phyloP scores from a whole-genome alignment of 2,888 invertebrate species.

The Candidula unifasciata region DNA sequence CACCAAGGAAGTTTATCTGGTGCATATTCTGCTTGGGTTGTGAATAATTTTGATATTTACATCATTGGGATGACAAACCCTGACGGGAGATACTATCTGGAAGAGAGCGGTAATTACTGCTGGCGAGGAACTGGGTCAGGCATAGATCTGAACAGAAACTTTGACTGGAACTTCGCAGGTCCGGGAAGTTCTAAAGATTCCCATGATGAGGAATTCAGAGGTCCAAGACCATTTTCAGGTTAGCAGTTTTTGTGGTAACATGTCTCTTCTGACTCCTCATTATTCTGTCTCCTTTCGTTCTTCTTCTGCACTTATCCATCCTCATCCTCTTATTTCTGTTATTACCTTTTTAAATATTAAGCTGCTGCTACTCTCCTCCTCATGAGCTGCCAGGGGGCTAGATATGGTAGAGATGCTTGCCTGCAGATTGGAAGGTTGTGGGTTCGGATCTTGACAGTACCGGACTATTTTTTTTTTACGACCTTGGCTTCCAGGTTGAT shows the following conservation, averaged over 20 bases:
- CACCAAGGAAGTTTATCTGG: slow-evolving; percentile 50
- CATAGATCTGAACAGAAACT: slow-evolving; percentile 76
- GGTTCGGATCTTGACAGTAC: too few relatives aligned
- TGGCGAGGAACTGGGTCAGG: slow-evolving; percentile 76
- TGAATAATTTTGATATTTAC: slow-evolving; percentile 70
- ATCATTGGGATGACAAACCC: slow-evolving; percentile 74
- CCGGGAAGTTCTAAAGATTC: slow-evolving; percentile 70
- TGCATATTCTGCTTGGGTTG: slow-evolving; percentile 58
- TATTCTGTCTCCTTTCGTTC: too few relatives aligned
- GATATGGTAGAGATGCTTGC: too few relatives aligned
- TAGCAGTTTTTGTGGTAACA: not conserved
- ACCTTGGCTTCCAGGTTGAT: too few relatives aligned
- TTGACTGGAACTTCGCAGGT: slow-evolving; percentile 76
- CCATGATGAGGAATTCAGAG: slow-evolving; percentile 74
- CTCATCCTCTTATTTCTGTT: too few relatives aligned
- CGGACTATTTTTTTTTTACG: too few relatives aligned
- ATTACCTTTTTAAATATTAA: too few relatives aligned
- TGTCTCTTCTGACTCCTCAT: too few relatives aligned
- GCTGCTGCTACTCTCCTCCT: too few relatives aligned
- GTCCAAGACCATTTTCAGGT: slow-evolving; percentile 72
- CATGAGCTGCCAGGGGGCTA: too few relatives aligned
- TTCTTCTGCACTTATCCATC: too few relatives aligned
- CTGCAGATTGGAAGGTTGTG: too few relatives aligned
- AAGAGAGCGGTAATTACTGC: slow-evolving; percentile 72
- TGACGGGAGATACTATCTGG: slow-evolving; percentile 72